Conservation (phyloP, 2,113 vertebrate genomes). For the Carollia perspicillata region DNA sequence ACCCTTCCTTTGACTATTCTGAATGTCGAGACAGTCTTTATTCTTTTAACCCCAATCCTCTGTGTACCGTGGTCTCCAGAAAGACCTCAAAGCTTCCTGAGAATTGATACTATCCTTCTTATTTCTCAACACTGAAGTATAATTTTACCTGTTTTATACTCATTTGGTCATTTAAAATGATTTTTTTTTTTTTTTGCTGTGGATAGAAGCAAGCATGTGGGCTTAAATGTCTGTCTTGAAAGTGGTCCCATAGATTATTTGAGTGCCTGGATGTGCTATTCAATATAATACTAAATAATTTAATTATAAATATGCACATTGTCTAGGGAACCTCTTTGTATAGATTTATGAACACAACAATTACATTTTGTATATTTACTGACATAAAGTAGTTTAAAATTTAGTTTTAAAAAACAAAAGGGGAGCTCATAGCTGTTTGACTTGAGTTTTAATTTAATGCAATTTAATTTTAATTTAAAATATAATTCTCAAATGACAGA, state of each 20-base stretch:
- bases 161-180: not conserved
- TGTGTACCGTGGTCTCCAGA: not conserved
- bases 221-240: not conserved
- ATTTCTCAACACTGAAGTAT: not conserved
- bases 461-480: slow-evolving; percentile 62
- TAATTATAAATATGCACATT: not conserved
- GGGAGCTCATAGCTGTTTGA: not conserved
- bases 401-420: slow-evolving; percentile 23
- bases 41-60: not conserved
- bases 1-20: not conserved
- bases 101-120: not conserved
- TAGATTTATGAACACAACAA: not conserved
- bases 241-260: not conserved
- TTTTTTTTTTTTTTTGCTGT: not conserved
- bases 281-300: not conserved
- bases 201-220: not conserved
- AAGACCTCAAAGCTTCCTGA: not conserved
- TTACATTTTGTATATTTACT: not conserved
- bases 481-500: slow-evolving; percentile 48
- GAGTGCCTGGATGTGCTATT: not conserved
- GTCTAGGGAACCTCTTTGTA: not conserved
- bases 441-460: slow-evolving; percentile 53
- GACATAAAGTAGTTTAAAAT: not conserved
- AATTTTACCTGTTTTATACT: not conserved
- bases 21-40: not conserved